A percentile compares a stretch with the other conserved stretches of the same genome.
These are phyloP conservation scores for Netelia inedita DNA, from an alignment of 2,888 invertebrate genomes.

Conservation along the genomic window DNA sequence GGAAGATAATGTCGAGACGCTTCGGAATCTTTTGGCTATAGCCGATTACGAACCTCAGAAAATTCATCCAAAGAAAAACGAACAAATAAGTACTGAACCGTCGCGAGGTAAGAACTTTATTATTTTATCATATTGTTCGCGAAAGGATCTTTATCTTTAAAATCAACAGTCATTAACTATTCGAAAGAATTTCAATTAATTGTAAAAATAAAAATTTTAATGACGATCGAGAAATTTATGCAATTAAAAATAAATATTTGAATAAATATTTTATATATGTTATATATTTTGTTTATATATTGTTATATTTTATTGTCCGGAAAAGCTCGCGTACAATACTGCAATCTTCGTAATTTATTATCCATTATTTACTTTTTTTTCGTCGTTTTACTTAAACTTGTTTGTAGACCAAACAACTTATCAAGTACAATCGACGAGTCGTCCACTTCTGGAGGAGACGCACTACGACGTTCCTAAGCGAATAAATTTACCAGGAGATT, in stretches of 20 bases:
- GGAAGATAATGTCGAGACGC: conserved; percentile 71
- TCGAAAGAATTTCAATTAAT: too few relatives aligned
- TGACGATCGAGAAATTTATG: too few relatives aligned
- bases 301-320: too few relatives aligned
- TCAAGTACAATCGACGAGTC: conserved; percentile 10
- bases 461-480: conserved; percentile 68
- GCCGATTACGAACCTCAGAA: conserved; percentile 79
- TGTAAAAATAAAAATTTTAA: too few relatives aligned
- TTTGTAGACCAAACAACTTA: neutral
- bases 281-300: too few relatives aligned
- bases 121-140: conserved; percentile 6
- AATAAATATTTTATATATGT: too few relatives aligned
- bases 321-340: too few relatives aligned
- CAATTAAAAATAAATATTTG: too few relatives aligned
- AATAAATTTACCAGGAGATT: conserved; percentile 30
- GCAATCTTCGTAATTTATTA: neutral
- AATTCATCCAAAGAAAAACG: conserved; percentile 68
- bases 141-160: neutral
- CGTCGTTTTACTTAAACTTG: neutral
- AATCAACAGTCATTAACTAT: neutral
- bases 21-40: conserved; percentile 74
- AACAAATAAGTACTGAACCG: conserved; percentile 51
- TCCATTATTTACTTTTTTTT: neutral
- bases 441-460: conserved; percentile 25
- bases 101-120: conserved; percentile 33